Conservation (phyloP, 1,140 invertebrate species). For the Drosophila asahinai region DNA sequence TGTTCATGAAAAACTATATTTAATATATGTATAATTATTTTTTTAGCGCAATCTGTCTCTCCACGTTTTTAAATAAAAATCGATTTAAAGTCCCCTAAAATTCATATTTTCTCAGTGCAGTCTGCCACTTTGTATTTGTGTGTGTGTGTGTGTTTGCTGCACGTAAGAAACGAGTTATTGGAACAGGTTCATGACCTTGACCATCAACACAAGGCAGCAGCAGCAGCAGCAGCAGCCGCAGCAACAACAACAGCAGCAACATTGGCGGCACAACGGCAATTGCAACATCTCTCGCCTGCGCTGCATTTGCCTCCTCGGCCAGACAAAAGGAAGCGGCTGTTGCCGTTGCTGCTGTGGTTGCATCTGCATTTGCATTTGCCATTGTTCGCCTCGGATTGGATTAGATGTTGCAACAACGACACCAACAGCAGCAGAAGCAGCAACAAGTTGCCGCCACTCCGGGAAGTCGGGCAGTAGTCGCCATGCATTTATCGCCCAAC, state of each 20-base stretch:
- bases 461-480: conserved; percentile 57
- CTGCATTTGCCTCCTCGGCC: conserved; percentile 29
- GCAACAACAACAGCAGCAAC: conserved; percentile 45
- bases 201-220: conserved; percentile 78
- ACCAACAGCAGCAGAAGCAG: conserved; percentile 12
- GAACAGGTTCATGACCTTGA: conserved; percentile 85
- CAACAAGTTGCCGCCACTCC: conserved; percentile 71
- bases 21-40: neutral
- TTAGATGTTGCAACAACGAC: conserved; percentile 49
- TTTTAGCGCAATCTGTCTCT: conserved; percentile 2
- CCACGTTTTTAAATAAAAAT: neutral
- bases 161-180: conserved; percentile 83
- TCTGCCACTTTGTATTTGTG: conserved; percentile 8
- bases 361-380: conserved; percentile 54
- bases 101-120: conserved; percentile 22
- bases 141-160: conserved; percentile 50
- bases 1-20: too few relatives aligned
- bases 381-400: conserved; percentile 58
- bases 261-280: conserved; percentile 63
- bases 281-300: conserved; percentile 32
- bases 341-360: conserved; percentile 41
- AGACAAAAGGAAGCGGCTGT: conserved; percentile 60
- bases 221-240: conserved; percentile 52
- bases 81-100: neutral
- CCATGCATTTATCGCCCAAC: conserved; percentile 36